These are phyloP conservation scores for Galendromus occidentalis DNA, from an alignment of 1,140 invertebrate species.

Conservation along the genomic window DNA sequence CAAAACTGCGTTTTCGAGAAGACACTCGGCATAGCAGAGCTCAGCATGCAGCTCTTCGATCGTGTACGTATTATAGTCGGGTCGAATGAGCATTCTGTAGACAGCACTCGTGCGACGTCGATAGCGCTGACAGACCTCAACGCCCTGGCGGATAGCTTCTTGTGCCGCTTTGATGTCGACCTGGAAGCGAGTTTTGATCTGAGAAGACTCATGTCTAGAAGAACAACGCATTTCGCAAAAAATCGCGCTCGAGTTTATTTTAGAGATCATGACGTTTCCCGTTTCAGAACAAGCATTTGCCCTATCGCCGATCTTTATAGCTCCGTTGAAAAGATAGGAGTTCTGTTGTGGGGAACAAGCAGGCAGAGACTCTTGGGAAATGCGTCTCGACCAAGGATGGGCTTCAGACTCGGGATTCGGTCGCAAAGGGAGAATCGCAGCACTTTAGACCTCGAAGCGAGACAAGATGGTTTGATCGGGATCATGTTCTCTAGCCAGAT, in stretches of 20 bases:
- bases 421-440: too few species aligned
- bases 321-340: too few species aligned
- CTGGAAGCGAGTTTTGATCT: constrained; percentile 26
- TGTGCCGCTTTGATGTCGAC: constrained; percentile 49
- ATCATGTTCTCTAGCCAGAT: too few species aligned
- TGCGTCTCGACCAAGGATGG: too few species aligned
- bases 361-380: too few species aligned
- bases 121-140: constrained; percentile 50
- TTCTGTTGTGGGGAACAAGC: too few species aligned
- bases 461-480: too few species aligned
- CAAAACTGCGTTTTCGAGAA: constrained; percentile 64
- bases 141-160: constrained; percentile 46
- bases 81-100: constrained; percentile 37
- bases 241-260: constrained; percentile 7
- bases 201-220: neutral
- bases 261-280: neutral
- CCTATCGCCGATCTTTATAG: neutral
- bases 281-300: neutral
- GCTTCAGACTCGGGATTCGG: too few species aligned
- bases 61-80: constrained; percentile 53
- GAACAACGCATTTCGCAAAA: neutral
- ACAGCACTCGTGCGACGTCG: constrained; percentile 51
- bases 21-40: constrained; percentile 72
- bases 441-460: too few species aligned
- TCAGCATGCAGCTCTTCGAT: constrained; percentile 81